Conservation (phyloP, 1,140 invertebrate species). For the Drosophila kanapiae region DNA sequence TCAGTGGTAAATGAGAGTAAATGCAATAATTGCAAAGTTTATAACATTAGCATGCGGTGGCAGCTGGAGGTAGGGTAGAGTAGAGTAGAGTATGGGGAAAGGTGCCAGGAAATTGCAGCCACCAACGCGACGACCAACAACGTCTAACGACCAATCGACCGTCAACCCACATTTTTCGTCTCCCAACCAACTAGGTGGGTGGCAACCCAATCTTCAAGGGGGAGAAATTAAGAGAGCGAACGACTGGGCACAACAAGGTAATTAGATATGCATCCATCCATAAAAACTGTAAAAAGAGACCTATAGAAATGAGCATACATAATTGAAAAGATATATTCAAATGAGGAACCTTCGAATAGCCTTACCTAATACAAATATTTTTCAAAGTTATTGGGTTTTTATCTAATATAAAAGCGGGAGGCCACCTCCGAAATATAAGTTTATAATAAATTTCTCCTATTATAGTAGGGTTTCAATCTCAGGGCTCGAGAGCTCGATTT, state of each 20-base stretch:
- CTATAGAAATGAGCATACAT: neutral
- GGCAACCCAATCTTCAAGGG: constrained; percentile 12
- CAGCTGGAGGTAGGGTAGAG: neutral
- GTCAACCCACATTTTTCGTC: constrained; percentile 51
- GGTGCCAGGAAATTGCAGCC: constrained; percentile 65
- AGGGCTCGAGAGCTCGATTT: no score
- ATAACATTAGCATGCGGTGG: constrained; percentile 64
- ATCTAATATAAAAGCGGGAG: no score
- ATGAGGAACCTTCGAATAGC: neutral
- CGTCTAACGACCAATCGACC: constrained; percentile 62
- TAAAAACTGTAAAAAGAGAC: constrained; percentile 20
- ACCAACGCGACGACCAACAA: constrained; percentile 54
- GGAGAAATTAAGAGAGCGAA: constrained; percentile 7
- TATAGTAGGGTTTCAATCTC: neutral
- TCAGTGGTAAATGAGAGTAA: constrained; percentile 78
- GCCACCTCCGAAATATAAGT: no score
- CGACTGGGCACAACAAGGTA: constrained; percentile 18
- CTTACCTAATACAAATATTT: no score
- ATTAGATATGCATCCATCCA: constrained; percentile 54
- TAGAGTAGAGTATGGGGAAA: neutral
- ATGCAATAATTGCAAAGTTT: constrained; percentile 83
- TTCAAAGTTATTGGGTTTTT: neutral
- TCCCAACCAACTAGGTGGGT: constrained; percentile 16
- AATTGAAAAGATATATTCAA: neutral
- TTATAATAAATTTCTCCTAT: neutral